phyloP scores from a whole-genome alignment of 2,888 invertebrate species.

The Psococerastis gibbosa region DNA sequence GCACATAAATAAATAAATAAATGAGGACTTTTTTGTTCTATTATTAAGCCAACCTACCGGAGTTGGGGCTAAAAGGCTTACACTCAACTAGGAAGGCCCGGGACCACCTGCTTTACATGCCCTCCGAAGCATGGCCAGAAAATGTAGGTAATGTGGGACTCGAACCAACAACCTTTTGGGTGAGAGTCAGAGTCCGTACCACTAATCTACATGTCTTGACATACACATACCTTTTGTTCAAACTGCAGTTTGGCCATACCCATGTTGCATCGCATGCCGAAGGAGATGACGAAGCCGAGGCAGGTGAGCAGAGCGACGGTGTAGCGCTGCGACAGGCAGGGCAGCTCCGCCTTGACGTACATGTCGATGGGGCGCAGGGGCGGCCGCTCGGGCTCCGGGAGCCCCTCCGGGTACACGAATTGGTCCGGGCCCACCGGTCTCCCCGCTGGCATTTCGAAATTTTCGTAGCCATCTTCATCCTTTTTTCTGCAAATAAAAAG shows the following conservation, averaged over 20 bases:
- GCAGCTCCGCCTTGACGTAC: slow-evolving; percentile 70
- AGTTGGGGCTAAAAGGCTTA: too few species aligned
- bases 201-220: slow-evolving; percentile 20
- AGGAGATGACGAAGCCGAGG: slow-evolving; percentile 78
- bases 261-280: slow-evolving; percentile 98
- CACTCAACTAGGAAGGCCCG: too few species aligned
- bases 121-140: too few species aligned
- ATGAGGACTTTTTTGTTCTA: too few species aligned
- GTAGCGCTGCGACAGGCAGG: slow-evolving; percentile 69
- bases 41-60: too few species aligned
- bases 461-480: slow-evolving; percentile 27
- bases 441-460: slow-evolving; percentile 27
- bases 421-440: slow-evolving; percentile 7
- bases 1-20: too few species aligned
- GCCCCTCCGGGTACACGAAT: slow-evolving; percentile 33
- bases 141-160: too few species aligned
- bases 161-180: too few species aligned
- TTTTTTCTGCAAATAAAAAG: slow-evolving; percentile 20
- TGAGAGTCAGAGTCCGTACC: too few species aligned
- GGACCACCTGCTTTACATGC: too few species aligned
- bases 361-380: slow-evolving; percentile 73
- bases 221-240: slow-evolving; percentile 40
- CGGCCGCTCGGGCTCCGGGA: slow-evolving; percentile 67
- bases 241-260: slow-evolving; percentile 86
- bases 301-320: slow-evolving; percentile 75